Evolutionary conservation across 2,113 vertebrate genomes (phyloP).

Genomic region (Nymphicus hollandicus): DNA sequence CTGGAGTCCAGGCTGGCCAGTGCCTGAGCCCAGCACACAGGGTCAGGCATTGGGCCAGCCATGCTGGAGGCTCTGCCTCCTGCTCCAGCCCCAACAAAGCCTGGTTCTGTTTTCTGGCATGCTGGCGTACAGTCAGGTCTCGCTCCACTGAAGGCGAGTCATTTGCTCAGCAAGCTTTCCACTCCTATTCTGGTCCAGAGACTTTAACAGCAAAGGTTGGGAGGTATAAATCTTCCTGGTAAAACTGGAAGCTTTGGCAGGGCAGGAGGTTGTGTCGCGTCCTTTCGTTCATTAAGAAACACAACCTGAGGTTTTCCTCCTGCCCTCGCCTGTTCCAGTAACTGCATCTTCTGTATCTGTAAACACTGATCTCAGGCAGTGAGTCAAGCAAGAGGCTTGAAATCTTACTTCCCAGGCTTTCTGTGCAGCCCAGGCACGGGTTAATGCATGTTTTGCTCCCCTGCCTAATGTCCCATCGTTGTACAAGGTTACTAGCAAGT

Average conservation of each 20-base stretch:
- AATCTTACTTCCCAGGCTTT: background rate
- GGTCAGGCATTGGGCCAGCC: background rate
- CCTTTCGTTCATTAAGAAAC: background rate
- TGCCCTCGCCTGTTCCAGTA: background rate
- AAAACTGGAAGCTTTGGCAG: background rate
- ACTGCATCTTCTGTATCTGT: background rate
- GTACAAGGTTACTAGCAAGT: background rate
- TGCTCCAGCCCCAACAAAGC: background rate
- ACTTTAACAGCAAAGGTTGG: background rate
- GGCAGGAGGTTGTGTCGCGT: background rate
- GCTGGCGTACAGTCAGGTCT: background rate
- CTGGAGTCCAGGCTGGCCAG: background rate
- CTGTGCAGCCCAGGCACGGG: background rate
- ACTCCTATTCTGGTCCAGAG: background rate
- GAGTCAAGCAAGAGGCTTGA: background rate
- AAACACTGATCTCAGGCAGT: background rate
- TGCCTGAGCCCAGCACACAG: background rate
- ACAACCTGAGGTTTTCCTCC: background rate
- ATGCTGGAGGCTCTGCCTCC: background rate
- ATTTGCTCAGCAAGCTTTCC: background rate
- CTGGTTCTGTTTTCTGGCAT: background rate
- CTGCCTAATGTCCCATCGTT: accelerated
- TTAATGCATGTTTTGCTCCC: background rate
- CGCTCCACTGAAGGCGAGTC: background rate
- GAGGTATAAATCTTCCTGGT: background rate